Evolutionary conservation across 2,113 vertebrate genomes (phyloP).

Genomic region (Protobothrops flavoviridis): DNA sequence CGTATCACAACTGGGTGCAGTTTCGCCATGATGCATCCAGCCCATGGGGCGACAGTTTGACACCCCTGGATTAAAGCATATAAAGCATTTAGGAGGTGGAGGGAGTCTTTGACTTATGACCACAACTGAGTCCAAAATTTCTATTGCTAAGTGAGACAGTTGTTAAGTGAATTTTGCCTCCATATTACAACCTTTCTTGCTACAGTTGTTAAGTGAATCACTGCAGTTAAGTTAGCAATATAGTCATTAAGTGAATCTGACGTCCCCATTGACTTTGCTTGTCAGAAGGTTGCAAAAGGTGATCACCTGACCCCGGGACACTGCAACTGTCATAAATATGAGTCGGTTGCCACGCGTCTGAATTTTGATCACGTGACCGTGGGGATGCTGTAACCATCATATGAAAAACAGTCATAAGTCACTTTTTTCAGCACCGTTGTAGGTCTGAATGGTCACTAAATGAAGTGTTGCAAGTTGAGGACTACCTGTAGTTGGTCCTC

Average conservation of each 20-base stretch:
- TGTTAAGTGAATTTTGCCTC: background rate
- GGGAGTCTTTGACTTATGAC: background rate
- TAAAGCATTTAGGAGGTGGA: background rate
- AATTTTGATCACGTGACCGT: no score
- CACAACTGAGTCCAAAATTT: background rate
- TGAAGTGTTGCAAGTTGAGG: background rate
- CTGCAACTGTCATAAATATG: no score
- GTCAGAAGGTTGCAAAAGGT: background rate
- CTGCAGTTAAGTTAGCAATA: background rate
- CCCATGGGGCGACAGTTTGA: no score
- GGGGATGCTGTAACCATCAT: no score
- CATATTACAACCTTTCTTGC: background rate
- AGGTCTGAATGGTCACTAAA: background rate
- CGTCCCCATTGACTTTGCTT: background rate
- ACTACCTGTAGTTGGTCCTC: background rate
- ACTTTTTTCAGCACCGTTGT: no score
- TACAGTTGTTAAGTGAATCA: background rate
- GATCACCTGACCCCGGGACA: background rate
- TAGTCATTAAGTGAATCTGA: background rate
- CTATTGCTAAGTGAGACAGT: background rate
- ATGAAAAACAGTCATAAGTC: no score
- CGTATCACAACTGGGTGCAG: no score
- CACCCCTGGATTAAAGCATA: background rate
- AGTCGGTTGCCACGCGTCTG: no score
- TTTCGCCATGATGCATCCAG: no score